Conservation (phyloP, 2,113 vertebrate species). For the Nesogale talazaci region DNA sequence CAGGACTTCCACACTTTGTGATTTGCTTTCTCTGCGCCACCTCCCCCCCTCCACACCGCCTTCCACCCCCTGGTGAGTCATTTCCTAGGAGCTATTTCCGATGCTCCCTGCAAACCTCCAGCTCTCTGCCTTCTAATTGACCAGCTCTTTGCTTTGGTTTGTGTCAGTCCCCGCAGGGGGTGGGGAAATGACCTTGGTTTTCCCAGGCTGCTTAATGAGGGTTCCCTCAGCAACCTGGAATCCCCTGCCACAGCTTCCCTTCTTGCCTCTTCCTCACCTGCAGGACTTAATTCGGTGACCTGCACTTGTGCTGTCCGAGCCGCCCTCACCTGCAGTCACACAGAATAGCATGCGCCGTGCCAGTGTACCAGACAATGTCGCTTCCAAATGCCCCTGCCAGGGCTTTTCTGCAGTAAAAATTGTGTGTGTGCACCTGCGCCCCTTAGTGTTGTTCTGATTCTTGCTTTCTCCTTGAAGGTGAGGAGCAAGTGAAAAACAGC, state of each 20-base stretch:
- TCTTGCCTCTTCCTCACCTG: conserved; percentile 58
- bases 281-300: conserved; percentile 39
- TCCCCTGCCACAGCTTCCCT: conserved; percentile 24
- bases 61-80: background rate
- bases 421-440: background rate
- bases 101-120: conserved; percentile 20
- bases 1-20: conserved; percentile 60
- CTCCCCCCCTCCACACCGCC: background rate
- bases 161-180: background rate
- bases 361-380: background rate
- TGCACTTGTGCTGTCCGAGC: background rate
- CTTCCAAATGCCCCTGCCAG: background rate
- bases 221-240: conserved; percentile 52
- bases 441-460: background rate
- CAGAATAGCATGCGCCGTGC: background rate
- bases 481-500: background rate
- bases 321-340: background rate
- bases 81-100: conserved; percentile 36
- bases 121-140: conserved; percentile 44
- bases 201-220: conserved; percentile 63
- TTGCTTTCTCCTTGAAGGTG: background rate
- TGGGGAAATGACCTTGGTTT: conserved; percentile 62
- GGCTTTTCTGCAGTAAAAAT: background rate
- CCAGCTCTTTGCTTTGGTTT: conserved; percentile 51
- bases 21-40: conserved; percentile 43